phyloP scores from a whole-genome alignment of 2,113 vertebrate species.

The Craseonycteris thonglongyai region DNA sequence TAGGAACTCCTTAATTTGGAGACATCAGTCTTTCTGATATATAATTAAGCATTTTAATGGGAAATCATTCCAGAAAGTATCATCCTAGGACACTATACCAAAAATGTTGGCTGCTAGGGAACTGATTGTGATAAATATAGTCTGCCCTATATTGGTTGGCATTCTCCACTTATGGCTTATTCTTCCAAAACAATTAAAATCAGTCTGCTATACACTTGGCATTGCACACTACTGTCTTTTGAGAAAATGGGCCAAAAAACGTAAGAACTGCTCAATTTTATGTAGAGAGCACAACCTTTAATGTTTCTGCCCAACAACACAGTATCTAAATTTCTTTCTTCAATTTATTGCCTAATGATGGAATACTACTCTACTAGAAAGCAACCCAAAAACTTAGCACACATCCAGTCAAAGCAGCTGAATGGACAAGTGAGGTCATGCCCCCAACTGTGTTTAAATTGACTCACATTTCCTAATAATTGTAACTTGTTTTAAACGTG shows the following conservation, averaged over 20 bases:
- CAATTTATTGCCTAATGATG: constrained; percentile 60
- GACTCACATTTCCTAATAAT: constrained; percentile 67
- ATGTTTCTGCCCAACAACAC: constrained; percentile 63
- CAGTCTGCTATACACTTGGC: not conserved
- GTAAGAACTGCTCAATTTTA: constrained; percentile 62
- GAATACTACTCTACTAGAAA: constrained; percentile 53
- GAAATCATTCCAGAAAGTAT: not conserved
- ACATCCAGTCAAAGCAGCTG: constrained; percentile 52
- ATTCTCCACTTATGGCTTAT: not conserved
- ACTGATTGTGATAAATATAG: not conserved
- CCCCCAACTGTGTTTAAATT: constrained; percentile 70
- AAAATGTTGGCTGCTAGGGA: not conserved
- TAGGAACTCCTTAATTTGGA: not conserved
- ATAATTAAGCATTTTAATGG: not conserved
- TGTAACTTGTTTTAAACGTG: constrained; percentile 62
- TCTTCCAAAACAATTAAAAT: not conserved
- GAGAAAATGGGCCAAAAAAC: constrained; percentile 42
- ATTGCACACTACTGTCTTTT: constrained; percentile 47
- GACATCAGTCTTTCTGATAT: not conserved
- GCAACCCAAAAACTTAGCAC: constrained; percentile 58
- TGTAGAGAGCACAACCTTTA: constrained; percentile 49
- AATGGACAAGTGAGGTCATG: constrained; percentile 57
- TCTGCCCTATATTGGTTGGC: not conserved
- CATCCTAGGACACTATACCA: not conserved
- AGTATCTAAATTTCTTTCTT: constrained; percentile 65